These are phyloP conservation scores for Rutilus rutilus DNA, from an alignment of 2,113 vertebrate species.

Conservation along the genomic window DNA sequence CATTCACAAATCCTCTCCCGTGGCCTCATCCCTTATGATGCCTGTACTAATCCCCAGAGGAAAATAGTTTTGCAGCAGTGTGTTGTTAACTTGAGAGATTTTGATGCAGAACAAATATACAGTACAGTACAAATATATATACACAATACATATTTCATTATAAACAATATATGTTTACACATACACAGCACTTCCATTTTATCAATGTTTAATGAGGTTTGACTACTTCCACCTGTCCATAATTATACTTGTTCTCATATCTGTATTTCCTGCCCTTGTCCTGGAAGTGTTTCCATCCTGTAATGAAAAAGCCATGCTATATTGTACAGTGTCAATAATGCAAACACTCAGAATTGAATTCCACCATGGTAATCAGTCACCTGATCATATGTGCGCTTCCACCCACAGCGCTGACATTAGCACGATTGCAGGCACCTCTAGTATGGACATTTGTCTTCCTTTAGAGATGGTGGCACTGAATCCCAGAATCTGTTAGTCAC, in stretches of 20 bases:
- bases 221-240: neutral
- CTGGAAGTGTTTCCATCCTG: neutral
- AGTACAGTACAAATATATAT: too few relatives aligned
- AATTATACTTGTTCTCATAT: slow-evolving; percentile 11
- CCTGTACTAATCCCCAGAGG: neutral
- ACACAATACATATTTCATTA: too few relatives aligned
- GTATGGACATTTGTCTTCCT: neutral
- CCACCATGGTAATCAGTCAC: neutral
- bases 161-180: too few relatives aligned
- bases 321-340: neutral
- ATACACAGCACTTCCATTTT: neutral
- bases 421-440: neutral
- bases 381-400: slow-evolving; percentile 18
- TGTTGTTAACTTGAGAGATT: neutral
- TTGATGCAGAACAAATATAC: too few relatives aligned
- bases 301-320: neutral
- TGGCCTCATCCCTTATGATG: neutral
- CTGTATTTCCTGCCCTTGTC: neutral
- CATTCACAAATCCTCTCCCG: too few relatives aligned
- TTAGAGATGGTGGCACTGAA: neutral
- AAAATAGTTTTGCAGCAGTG: neutral
- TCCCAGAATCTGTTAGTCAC: neutral
- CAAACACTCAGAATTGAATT: slow-evolving; percentile 28
- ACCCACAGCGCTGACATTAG: slow-evolving; percentile 6
- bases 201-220: neutral